Conservation (phyloP, 2,797 vertebrate genomes). For the Potorous gilbertii region DNA sequence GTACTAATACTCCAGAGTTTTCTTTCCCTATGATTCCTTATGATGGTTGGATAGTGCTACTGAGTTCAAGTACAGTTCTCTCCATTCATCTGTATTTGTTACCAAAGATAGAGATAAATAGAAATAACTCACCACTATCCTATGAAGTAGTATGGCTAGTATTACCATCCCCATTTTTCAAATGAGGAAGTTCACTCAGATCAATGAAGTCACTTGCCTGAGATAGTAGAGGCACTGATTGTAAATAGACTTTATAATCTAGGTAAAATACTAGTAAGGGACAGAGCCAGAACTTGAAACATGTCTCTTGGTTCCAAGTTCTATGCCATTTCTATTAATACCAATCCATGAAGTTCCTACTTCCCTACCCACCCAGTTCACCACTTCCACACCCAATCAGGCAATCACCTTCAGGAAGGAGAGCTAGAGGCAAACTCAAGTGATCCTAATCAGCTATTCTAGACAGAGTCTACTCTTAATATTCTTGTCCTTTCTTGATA, state of each 20-base stretch:
- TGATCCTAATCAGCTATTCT: not conserved
- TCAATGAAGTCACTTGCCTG: not conserved
- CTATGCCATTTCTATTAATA: not conserved
- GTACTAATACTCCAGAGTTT: not conserved
- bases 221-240: not conserved
- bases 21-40: not conserved
- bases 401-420: not conserved
- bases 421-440: not conserved
- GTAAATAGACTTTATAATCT: not conserved
- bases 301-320: not conserved
- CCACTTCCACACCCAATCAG: not conserved
- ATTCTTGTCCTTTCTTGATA: not conserved
- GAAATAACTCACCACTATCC: not conserved
- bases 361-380: not conserved
- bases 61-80: not conserved
- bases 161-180: not conserved
- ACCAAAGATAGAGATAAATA: not conserved
- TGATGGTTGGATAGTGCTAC: not conserved
- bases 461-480: not conserved
- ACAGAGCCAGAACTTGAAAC: not conserved
- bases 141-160: not conserved
- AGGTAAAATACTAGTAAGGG: not conserved
- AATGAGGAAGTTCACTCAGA: not conserved
- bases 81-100: not conserved
- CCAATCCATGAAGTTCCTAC: not conserved